Conservation (phyloP, 1,140 invertebrate genomes). For the Mactra quadrangularis region DNA sequence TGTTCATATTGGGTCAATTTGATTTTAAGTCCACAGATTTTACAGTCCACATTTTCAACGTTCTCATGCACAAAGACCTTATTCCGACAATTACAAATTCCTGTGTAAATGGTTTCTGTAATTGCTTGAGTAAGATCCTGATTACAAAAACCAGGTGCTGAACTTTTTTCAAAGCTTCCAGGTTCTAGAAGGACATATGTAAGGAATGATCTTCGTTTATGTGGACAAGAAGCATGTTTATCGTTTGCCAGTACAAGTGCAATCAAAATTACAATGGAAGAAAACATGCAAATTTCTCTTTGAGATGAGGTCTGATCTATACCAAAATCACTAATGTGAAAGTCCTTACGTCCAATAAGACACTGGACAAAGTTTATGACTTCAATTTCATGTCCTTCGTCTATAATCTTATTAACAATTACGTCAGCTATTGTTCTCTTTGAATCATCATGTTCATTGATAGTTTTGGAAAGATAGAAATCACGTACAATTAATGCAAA, state of each 20-base stretch:
- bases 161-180: too few relatives aligned
- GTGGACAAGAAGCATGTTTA: too few relatives aligned
- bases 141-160: too few relatives aligned
- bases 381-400: background rate
- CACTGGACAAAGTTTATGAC: background rate
- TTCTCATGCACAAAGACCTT: too few relatives aligned
- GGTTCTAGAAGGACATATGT: too few relatives aligned
- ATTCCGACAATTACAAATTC: too few relatives aligned
- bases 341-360: background rate
- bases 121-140: too few relatives aligned
- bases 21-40: too few relatives aligned
- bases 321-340: background rate
- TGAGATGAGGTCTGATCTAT: background rate
- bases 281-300: background rate
- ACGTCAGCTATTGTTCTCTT: background rate
- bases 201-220: too few relatives aligned
- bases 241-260: background rate
- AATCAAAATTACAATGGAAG: background rate
- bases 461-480: background rate
- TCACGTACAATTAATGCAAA: constrained; percentile 6
- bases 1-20: too few relatives aligned
- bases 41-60: too few relatives aligned
- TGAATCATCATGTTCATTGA: background rate
- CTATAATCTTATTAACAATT: background rate
- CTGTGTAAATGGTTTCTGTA: too few relatives aligned